Base-by-base conservation (phyloP, 1,140 invertebrate species). In the Drosophila funebris region DNA sequence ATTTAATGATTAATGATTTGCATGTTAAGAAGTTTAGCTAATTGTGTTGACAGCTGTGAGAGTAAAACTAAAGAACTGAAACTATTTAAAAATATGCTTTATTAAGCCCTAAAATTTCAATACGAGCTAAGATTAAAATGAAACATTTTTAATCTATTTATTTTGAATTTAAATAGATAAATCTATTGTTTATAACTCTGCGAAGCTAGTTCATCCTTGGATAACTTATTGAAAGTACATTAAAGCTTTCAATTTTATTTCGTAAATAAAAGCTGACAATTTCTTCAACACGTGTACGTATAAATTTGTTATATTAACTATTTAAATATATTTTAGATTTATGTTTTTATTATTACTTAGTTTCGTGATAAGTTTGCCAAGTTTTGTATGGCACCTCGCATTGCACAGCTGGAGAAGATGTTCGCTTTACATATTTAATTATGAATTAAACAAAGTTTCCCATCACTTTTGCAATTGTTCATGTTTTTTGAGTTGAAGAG, bases 1-100 rank as follows among this genome's bases (percentile, higher is more conserved):
- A 24, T 43, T n/a, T 2, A 27, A 44, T 61, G 57, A 69, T 69
- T 69, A 52, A 60, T 68, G 64, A 68, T 41, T 43, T 50, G 29
- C 16, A 16, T 41, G 24, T 14, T 27, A 11, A 52, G 41, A 43
- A 29, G 24, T 68, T 68, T 13, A 52, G 41, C 44, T 41, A 50
- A 67, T 57, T 41, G 24, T 18, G 44, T 22, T 57, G 53, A 48
- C 54, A 68, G 43, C 64, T 60, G 16, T 50, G 64, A 5, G 52
- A 60, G 31, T 22, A 58, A 56, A 67, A 20, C 4, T 27, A 36
- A 29, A 24, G 11, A 41, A 16, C n/a, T 16, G 4, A 31, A 31
- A 14, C 1, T 14, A 7, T 14, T 24, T 29, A 11, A n/a, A 27
- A 22, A 13, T 46, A 24, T 24, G n/a, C n/a, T 1, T 24, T 24